phyloP scores from a whole-genome alignment of 2,113 vertebrate genomes.

The Nibea albiflora region DNA sequence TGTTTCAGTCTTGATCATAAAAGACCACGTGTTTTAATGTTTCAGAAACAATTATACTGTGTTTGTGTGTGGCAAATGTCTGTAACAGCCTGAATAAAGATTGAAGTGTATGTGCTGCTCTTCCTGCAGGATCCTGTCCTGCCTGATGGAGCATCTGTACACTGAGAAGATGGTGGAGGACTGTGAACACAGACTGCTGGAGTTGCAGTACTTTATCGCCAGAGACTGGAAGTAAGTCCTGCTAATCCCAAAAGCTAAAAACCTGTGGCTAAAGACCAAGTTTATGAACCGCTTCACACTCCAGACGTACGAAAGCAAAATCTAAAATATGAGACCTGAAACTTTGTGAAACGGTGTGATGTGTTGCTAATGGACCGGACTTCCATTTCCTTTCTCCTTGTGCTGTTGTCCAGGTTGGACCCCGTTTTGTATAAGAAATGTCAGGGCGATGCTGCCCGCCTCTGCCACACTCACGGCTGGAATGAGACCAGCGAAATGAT shows the following conservation, averaged over 20 bases:
- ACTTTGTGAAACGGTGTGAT: not conserved
- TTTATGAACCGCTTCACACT: not conserved
- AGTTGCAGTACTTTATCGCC: constrained; percentile 97
- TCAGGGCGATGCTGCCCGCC: constrained; percentile 93
- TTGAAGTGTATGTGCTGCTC: not conserved
- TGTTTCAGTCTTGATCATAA: no score
- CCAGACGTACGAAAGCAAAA: not conserved
- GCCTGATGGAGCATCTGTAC: constrained; percentile 97
- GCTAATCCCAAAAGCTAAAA: not conserved
- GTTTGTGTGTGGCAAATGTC: not conserved
- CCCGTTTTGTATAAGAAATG: constrained; percentile 94
- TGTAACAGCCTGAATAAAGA: not conserved
- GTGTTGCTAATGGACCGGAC: not conserved
- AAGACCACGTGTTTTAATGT: no score
- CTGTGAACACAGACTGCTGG: constrained; percentile 93
- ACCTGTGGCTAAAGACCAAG: not conserved
- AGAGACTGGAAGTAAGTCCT: constrained; percentile 96
- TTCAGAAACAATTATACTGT: not conserved
- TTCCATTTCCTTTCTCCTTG: constrained; percentile 1
- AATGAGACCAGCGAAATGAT: constrained; percentile 95
- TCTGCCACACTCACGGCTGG: constrained; percentile 95
- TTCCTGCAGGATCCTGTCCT: constrained; percentile 92
- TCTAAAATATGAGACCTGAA: not conserved
- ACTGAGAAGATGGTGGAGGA: constrained; percentile 98
- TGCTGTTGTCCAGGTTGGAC: constrained; percentile 84